phyloP scores from a whole-genome alignment of 2,888 invertebrate genomes.

The Platerodrilus igneus region DNA sequence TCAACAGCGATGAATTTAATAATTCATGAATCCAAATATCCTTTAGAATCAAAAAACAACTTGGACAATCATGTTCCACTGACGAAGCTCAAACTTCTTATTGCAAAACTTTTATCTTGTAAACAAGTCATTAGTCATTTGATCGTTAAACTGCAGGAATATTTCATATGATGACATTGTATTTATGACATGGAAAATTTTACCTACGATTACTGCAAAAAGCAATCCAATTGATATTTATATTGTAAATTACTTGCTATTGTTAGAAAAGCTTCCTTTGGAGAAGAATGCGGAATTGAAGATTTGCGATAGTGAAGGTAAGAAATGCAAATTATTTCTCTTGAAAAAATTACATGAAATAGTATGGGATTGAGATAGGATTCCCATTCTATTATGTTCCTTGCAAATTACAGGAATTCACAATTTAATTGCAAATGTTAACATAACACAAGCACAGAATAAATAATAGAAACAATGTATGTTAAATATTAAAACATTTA shows the following conservation, averaged over 20 bases:
- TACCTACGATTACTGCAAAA: constrained; percentile 57
- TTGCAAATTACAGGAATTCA: too few species aligned
- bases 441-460: too few species aligned
- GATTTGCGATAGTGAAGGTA: constrained; percentile 29
- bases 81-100: constrained; percentile 61
- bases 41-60: constrained; percentile 52
- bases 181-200: constrained; percentile 63
- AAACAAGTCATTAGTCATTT: constrained; percentile 58
- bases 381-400: too few species aligned
- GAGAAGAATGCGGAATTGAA: constrained; percentile 35
- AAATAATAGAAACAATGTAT: too few species aligned
- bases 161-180: constrained; percentile 71
- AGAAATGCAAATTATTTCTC: too few species aligned
- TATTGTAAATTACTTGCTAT: constrained; percentile 41
- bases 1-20: constrained; percentile 70
- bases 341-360: too few species aligned
- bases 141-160: constrained; percentile 69
- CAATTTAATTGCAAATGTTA: too few species aligned
- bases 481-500: too few species aligned
- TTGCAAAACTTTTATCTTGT: constrained; percentile 60
- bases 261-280: constrained; percentile 43
- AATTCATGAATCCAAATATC: constrained; percentile 65
- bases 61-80: constrained; percentile 62
- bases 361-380: too few species aligned
- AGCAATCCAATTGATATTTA: constrained; percentile 48